A percentile compares a stretch with the other conserved stretches of the same genome.
Evolutionary conservation across 2,888 invertebrate genomes (phyloP).

Genomic region (Chymomyza caudatula): DNA sequence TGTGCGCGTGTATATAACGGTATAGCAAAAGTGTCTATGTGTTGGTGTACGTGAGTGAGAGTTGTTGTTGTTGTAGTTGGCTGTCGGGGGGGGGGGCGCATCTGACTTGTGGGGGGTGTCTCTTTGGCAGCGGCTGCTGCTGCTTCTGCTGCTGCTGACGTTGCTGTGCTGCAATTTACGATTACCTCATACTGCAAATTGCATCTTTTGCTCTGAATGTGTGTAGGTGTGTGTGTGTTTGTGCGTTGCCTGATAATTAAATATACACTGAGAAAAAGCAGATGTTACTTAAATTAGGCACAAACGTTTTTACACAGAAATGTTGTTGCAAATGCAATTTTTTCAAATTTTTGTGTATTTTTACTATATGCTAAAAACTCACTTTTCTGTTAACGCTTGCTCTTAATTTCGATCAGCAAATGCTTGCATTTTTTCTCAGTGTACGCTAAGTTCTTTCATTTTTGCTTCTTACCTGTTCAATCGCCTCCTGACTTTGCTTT

Average conservation of each 20-base stretch:
- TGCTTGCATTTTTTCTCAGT: too few species aligned
- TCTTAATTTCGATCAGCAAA: too few species aligned
- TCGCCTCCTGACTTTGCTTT: slow-evolving; percentile 6
- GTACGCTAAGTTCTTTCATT: slow-evolving; percentile 30
- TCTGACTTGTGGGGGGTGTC: background rate
- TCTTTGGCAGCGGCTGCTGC: background rate
- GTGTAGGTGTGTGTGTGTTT: slow-evolving; percentile 1
- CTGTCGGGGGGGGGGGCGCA: background rate
- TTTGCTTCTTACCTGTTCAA: slow-evolving; percentile 9
- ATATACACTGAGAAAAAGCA: too few species aligned
- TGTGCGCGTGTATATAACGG: slow-evolving; percentile 48
- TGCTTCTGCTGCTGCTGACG: background rate
- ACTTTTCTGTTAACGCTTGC: too few species aligned
- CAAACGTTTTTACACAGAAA: too few species aligned
- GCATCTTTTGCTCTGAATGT: slow-evolving; percentile 44
- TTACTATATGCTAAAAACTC: too few species aligned
- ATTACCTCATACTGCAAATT: slow-evolving; percentile 62
- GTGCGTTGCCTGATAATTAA: slow-evolving; percentile 58
- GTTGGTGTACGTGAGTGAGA: slow-evolving; percentile 10
- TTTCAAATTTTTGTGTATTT: too few species aligned
- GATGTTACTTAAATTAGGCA: too few species aligned
- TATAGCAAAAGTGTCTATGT: slow-evolving; percentile 11
- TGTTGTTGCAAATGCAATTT: too few species aligned
- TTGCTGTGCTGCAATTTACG: slow-evolving; percentile 41
- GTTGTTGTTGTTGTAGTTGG: background rate